phyloP scores from a whole-genome alignment of 2,113 vertebrate species.

The Cheilinus undulatus region DNA sequence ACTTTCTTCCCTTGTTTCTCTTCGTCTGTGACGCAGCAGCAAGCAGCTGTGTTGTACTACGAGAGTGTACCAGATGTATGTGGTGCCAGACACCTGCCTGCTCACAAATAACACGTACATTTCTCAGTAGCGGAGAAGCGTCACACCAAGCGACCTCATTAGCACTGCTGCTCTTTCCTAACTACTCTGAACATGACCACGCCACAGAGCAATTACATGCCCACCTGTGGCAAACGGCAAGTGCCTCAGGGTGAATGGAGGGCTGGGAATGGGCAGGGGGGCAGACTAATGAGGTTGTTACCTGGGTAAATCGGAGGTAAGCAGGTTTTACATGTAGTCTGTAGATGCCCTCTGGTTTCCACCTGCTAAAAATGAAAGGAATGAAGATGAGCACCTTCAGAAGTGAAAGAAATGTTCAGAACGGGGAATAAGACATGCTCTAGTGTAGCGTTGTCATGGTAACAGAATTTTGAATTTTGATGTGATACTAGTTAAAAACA shows the following conservation, averaged over 20 bases:
- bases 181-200: conserved; percentile 63
- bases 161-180: conserved; percentile 56
- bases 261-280: conserved; percentile 55
- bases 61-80: conserved; percentile 44
- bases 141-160: conserved; percentile 69
- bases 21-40: conserved; percentile 14
- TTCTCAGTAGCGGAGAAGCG: conserved; percentile 42
- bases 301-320: conserved; percentile 49
- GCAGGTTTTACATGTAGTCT: conserved; percentile 30
- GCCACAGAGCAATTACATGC: conserved; percentile 75
- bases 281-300: conserved; percentile 67
- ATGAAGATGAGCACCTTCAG: not conserved
- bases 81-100: conserved; percentile 38
- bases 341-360: conserved; percentile 25
- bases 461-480: no score
- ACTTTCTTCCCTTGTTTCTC: not conserved
- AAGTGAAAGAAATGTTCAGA: not conserved
- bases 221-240: conserved; percentile 75
- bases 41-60: conserved; percentile 43
- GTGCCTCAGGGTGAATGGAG: conserved; percentile 65
- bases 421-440: not conserved
- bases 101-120: conserved; percentile 11
- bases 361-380: not conserved
- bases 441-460: no score
- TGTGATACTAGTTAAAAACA: no score